A percentile compares a stretch with the other conserved stretches of the same genome.
Conservation (phyloP, 2,113 vertebrate genomes). For the Nettapus auritus region DNA sequence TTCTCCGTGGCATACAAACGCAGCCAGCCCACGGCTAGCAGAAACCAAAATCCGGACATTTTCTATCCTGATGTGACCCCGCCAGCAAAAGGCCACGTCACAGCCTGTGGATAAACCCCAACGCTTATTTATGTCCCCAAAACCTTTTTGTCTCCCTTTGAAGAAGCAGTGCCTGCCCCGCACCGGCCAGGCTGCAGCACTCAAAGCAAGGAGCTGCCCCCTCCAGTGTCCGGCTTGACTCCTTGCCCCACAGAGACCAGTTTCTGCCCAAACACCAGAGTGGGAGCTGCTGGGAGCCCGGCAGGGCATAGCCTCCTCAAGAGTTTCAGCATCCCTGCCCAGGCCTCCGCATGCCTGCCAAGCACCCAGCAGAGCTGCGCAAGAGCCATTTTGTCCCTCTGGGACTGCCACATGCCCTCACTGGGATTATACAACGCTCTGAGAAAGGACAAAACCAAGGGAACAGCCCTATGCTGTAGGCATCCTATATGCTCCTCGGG, state of each 20-base stretch:
- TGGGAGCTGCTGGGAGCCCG: neutral
- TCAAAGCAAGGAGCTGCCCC: neutral
- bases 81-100: neutral
- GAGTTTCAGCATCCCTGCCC: neutral
- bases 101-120: neutral
- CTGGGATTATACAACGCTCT: rapidly evolving
- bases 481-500: rapidly evolving
- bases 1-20: neutral
- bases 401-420: neutral
- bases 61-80: neutral
- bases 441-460: neutral
- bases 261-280: rapidly evolving
- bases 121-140: neutral
- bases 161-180: rapidly evolving
- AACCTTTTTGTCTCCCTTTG: rapidly evolving
- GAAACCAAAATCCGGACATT: neutral
- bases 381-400: neutral
- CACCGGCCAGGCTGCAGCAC: neutral
- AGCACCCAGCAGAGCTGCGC: neutral
- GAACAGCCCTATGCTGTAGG: neutral
- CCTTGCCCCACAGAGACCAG: neutral
- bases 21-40: neutral
- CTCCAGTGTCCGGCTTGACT: too few species aligned
- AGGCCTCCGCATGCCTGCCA: neutral
- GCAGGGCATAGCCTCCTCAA: neutral